phyloP scores from a whole-genome alignment of 64 coral and sea anemone genomes.

The Dendronephthya gigantea region DNA sequence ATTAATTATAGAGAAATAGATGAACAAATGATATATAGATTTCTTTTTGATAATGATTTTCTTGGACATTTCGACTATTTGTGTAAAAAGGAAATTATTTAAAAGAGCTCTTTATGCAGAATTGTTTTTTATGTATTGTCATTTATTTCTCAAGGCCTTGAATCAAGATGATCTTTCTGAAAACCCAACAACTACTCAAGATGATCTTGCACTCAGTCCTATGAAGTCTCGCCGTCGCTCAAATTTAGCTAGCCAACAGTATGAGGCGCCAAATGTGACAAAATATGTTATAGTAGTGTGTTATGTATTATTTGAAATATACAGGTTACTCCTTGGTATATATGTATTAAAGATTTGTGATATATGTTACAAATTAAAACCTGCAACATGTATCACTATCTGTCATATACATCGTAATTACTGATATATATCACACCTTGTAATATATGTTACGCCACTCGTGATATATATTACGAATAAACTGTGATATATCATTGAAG shows the following conservation, averaged over 20 bases:
- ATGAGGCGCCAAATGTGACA: no score
- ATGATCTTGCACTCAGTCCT: not conserved
- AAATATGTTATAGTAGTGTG: no score
- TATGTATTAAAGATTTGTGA: no score
- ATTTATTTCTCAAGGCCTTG: slow-evolving; percentile 22
- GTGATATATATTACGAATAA: no score
- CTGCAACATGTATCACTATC: no score
- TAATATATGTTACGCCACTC: no score
- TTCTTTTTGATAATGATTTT: not conserved
- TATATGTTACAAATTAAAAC: no score
- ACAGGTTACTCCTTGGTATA: no score
- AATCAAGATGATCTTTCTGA: slow-evolving; percentile 26
- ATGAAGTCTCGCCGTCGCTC: slow-evolving; percentile 17
- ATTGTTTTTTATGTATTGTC: slow-evolving; percentile 22
- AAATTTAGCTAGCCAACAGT: slow-evolving; percentile 15
- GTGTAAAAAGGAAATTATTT: slow-evolving; percentile 23
- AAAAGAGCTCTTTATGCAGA: slow-evolving; percentile 20
- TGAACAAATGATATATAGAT: not conserved
- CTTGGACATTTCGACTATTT: slow-evolving; percentile 17
- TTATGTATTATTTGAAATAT: no score
- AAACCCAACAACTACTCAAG: slow-evolving; percentile 2
- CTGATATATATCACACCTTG: no score
- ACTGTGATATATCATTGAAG: no score
- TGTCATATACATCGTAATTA: no score
- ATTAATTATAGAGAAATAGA: not conserved